phyloP scores from a whole-genome alignment of 2,797 vertebrate species.

The Lagorchestes hirsutus region DNA sequence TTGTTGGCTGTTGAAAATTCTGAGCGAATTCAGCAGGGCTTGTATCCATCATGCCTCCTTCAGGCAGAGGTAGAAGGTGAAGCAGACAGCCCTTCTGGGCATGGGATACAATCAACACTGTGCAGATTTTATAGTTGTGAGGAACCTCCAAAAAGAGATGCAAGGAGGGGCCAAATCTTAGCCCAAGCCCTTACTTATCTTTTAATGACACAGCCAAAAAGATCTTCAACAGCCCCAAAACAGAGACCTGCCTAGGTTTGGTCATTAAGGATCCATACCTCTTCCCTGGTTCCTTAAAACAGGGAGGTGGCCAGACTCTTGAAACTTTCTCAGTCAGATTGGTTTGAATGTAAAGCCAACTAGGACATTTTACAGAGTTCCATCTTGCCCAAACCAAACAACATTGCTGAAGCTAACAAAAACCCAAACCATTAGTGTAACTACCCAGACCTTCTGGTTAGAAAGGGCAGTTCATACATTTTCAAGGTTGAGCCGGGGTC shows the following conservation, averaged over 20 bases:
- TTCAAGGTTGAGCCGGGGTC: fast-evolving
- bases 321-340: neutral
- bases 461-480: neutral
- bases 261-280: neutral
- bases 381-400: no score
- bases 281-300: neutral
- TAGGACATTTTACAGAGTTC: neutral
- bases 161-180: neutral
- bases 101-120: neutral
- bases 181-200: neutral
- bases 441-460: neutral
- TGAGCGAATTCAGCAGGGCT: neutral
- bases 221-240: neutral
- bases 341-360: neutral
- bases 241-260: neutral
- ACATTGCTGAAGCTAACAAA: neutral
- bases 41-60: neutral
- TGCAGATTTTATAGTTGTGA: neutral
- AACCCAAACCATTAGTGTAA: neutral
- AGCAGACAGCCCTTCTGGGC: neutral
- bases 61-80: neutral
- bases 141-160: neutral
- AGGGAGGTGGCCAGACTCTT: neutral
- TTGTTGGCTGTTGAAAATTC: neutral
- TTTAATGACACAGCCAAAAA: neutral